Percentiles rank a stretch among this genome's conserved stretches.
These are phyloP conservation scores for Heliconius sara DNA, from an alignment of 2,888 invertebrate genomes.

Conservation along the genomic window DNA sequence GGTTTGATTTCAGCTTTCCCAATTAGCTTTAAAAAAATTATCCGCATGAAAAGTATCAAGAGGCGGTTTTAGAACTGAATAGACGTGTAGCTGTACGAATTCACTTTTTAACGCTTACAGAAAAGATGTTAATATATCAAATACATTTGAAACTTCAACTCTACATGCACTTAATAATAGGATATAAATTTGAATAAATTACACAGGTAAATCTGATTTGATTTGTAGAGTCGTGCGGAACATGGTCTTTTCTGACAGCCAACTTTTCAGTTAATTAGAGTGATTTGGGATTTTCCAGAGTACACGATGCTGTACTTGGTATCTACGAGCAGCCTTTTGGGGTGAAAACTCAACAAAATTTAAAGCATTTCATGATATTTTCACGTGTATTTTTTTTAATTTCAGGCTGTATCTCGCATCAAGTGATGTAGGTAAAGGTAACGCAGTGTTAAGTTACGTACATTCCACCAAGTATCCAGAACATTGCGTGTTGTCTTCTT, in stretches of 20 bases:
- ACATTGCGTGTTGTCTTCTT: neutral
- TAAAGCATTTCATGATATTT: conserved; percentile 1
- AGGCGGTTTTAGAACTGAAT: conserved; percentile 39
- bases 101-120: conserved; percentile 45
- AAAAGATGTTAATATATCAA: conserved; percentile 35
- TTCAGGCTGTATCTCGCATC: neutral
- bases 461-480: neutral
- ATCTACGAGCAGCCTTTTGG: conserved; percentile 26
- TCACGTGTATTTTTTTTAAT: neutral
- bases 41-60: conserved; percentile 35
- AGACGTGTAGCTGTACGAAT: conserved; percentile 45
- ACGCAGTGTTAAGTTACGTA: neutral
- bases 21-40: conserved; percentile 28
- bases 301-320: conserved; percentile 26
- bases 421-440: neutral
- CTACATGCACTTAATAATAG: neutral
- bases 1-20: conserved; percentile 14
- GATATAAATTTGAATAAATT: conserved; percentile 1
- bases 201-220: conserved; percentile 28
- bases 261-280: conserved; percentile 70
- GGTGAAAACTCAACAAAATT: neutral
- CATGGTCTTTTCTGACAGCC: conserved; percentile 58
- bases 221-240: conserved; percentile 47
- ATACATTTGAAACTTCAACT: conserved; percentile 8
- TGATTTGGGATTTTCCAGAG: conserved; percentile 45